Conservation (phyloP, 2,113 vertebrate species). For the Phaetusa simplex region DNA sequence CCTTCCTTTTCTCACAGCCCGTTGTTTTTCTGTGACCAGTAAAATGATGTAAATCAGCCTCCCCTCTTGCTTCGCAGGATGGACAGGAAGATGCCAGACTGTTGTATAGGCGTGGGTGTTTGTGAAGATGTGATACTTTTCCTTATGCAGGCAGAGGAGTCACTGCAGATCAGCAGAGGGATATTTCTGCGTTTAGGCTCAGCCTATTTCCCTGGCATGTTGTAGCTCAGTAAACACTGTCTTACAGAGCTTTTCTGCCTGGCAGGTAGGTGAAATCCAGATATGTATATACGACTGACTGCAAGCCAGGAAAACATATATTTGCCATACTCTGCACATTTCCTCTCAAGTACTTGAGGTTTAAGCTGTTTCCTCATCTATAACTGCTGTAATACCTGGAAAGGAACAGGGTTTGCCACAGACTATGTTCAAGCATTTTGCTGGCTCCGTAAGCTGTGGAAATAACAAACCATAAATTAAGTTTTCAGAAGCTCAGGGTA, state of each 20-base stretch:
- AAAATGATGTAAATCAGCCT: not conserved
- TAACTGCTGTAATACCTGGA: not conserved
- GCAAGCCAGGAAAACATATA: not conserved
- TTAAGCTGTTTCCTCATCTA: not conserved
- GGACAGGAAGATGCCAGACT: not conserved
- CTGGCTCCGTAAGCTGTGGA: not conserved
- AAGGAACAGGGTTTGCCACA: not conserved
- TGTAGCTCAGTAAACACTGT: not conserved
- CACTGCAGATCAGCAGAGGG: not conserved
- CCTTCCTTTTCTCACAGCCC: not conserved
- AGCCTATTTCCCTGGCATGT: not conserved
- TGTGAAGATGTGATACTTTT: not conserved
- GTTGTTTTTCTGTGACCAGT: not conserved
- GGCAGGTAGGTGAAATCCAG: not conserved
- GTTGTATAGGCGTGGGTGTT: not conserved
- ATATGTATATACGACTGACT: not conserved
- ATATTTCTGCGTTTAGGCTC: not conserved
- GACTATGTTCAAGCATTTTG: not conserved
- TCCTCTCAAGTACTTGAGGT: not conserved
- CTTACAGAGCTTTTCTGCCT: not conserved
- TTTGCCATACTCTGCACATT: not conserved
- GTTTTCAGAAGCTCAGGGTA: not conserved
- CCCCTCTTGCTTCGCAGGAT: not conserved
- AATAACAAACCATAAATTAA: constrained; percentile 9
- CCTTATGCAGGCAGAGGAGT: not conserved